A percentile compares a stretch with the other conserved stretches of the same genome.
These are phyloP conservation scores for Ctenicera cuprea DNA, from an alignment of 2,888 invertebrate species.

Conservation along the genomic window DNA sequence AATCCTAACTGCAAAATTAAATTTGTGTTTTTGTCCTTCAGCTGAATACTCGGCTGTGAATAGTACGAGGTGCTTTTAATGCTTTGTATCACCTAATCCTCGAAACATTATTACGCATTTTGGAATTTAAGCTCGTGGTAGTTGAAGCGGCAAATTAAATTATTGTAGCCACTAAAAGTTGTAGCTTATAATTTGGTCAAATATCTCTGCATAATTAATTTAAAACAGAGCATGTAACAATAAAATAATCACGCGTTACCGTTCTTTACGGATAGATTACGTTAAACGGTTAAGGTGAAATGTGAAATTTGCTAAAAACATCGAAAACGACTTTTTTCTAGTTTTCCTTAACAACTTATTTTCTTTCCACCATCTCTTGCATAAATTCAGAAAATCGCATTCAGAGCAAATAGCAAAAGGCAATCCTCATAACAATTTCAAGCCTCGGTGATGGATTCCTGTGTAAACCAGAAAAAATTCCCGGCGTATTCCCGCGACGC, in stretches of 20 bases:
- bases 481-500: not conserved
- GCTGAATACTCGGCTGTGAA: too few relatives aligned
- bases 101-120: too few relatives aligned
- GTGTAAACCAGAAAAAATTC: slow-evolving; percentile 16
- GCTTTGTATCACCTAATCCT: too few relatives aligned
- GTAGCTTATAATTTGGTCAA: slow-evolving; percentile 15
- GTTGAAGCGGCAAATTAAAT: not conserved
- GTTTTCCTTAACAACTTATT: too few relatives aligned
- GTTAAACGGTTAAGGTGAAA: not conserved
- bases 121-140: too few relatives aligned
- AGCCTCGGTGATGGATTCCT: not conserved
- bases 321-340: too few relatives aligned
- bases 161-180: slow-evolving; percentile 20
- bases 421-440: slow-evolving; percentile 9
- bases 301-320: too few relatives aligned
- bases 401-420: too few relatives aligned
- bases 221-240: not conserved
- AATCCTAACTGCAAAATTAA: too few relatives aligned
- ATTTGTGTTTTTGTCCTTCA: too few relatives aligned
- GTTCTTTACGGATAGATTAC: not conserved
- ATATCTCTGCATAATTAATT: slow-evolving; percentile 11
- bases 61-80: too few relatives aligned
- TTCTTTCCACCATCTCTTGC: too few relatives aligned
- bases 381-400: not conserved
- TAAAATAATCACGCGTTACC: not conserved